Percentiles rank a stretch among this genome's conserved stretches.
These are phyloP conservation scores for Hanleya hanleyi DNA, from an alignment of 2,888 invertebrate species.

Conservation along the genomic window DNA sequence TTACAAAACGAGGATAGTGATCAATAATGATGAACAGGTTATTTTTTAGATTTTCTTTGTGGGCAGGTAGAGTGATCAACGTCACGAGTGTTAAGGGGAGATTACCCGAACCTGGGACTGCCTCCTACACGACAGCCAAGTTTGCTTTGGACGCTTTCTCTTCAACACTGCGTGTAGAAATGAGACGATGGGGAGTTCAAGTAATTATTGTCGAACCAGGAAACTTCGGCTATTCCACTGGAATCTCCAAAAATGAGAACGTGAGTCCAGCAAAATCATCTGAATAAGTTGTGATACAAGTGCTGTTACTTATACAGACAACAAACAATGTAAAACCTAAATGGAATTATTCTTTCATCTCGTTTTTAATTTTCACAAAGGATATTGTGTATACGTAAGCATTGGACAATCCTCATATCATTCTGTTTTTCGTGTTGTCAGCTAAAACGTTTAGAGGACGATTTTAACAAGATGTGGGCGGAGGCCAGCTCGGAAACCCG, in stretches of 20 bases:
- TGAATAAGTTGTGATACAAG: not conserved
- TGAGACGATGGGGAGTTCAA: slow-evolving; percentile 44
- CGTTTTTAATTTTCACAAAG: too few species aligned
- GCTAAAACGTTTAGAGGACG: not conserved
- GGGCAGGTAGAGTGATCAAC: slow-evolving; percentile 48
- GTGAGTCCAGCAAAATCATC: not conserved
- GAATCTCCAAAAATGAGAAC: not conserved
- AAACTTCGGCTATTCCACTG: slow-evolving; percentile 66
- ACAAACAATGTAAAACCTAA: too few species aligned
- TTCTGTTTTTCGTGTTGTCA: not conserved
- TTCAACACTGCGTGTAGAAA: slow-evolving; percentile 44
- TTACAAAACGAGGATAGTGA: not conserved
- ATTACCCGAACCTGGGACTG: slow-evolving; percentile 39
- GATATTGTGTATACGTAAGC: too few species aligned
- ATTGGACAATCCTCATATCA: too few species aligned
- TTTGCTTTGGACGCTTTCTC: slow-evolving; percentile 41
- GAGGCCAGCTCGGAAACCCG: not conserved
- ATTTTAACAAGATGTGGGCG: not conserved
- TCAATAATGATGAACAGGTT: too few species aligned
- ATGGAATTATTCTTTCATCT: too few species aligned
- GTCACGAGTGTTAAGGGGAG: slow-evolving; percentile 69
- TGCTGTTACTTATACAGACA: not conserved
- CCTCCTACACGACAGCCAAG: slow-evolving; percentile 44
- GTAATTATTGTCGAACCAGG: slow-evolving; percentile 45
- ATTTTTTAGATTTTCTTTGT: slow-evolving; percentile 8